Evolutionary conservation across 2,113 vertebrate species (phyloP).

Genomic region (Raja brachyura): DNA sequence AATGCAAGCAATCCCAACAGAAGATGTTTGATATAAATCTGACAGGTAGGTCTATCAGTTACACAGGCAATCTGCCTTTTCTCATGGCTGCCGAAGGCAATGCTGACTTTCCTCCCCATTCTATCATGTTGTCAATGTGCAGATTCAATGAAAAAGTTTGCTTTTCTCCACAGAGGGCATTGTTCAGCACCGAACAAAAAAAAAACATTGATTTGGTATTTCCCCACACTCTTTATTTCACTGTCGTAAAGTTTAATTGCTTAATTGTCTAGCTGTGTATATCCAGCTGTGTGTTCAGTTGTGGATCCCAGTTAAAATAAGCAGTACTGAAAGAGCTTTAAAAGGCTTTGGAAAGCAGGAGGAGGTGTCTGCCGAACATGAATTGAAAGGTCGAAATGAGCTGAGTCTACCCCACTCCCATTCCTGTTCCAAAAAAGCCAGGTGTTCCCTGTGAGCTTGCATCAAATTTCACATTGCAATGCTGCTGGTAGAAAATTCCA

Average conservation of each 20-base stretch:
- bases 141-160: constrained; percentile 20
- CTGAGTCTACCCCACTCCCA: too few species aligned
- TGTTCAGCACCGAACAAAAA: constrained; percentile 27
- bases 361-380: not conserved
- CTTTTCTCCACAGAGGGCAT: constrained; percentile 24
- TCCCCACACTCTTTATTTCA: constrained; percentile 33
- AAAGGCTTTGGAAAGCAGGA: not conserved
- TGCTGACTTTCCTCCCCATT: not conserved
- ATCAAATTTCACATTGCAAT: not conserved
- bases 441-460: not conserved
- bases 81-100: not conserved
- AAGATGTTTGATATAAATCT: constrained; percentile 21
- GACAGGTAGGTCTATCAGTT: constrained; percentile 12
- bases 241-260: constrained; percentile 38
- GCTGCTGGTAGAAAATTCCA: not conserved
- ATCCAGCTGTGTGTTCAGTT: constrained; percentile 32
- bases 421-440: not conserved
- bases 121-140: constrained; percentile 4
- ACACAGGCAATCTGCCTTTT: not conserved
- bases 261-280: constrained; percentile 37
- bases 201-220: not conserved
- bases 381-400: not conserved
- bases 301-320: constrained; percentile 33
- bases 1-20: not conserved
- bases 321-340: not conserved